phyloP scores from a whole-genome alignment of 2,888 invertebrate genomes.

The Papilio gigon region DNA sequence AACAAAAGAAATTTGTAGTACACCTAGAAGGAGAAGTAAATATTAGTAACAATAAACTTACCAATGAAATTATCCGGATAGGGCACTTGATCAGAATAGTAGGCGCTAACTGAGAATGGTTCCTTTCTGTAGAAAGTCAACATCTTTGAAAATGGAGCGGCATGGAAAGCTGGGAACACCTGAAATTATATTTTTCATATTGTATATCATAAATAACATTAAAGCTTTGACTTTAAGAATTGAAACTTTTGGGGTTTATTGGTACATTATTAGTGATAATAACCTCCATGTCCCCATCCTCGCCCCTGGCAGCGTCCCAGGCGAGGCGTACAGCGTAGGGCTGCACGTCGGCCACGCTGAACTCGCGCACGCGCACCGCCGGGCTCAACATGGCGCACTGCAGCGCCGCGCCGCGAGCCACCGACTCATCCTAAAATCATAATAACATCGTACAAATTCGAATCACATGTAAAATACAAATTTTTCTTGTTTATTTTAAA shows the following conservation, averaged over 20 bases:
- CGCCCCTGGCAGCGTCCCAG: slow-evolving; percentile 88
- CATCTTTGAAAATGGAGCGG: slow-evolving; percentile 96
- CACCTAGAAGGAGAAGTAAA: no score
- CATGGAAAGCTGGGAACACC: slow-evolving; percentile 93
- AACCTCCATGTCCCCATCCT: slow-evolving; percentile 92
- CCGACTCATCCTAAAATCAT: slow-evolving; percentile 91
- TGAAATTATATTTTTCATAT: slow-evolving; percentile 48
- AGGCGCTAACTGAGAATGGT: slow-evolving; percentile 93
- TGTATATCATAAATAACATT: not conserved
- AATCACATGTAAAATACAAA: no score
- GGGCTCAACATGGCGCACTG: slow-evolving; percentile 99
- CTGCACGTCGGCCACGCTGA: slow-evolving; percentile 96
- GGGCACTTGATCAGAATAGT: slow-evolving; percentile 89
- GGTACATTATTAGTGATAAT: not conserved
- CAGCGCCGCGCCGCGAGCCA: slow-evolving; percentile 96
- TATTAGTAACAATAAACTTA: slow-evolving; percentile 62
- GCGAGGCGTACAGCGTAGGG: slow-evolving; percentile 92
- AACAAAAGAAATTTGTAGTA: no score
- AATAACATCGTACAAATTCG: slow-evolving; percentile 1
- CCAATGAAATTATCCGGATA: slow-evolving; percentile 91
- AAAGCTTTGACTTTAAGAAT: not conserved
- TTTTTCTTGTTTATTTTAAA: no score
- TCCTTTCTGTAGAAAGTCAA: slow-evolving; percentile 95
- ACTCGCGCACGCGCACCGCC: slow-evolving; percentile 97
- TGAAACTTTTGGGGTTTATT: not conserved